Conservation (phyloP, 2,888 invertebrate species). For the Blastobasis adustella region DNA sequence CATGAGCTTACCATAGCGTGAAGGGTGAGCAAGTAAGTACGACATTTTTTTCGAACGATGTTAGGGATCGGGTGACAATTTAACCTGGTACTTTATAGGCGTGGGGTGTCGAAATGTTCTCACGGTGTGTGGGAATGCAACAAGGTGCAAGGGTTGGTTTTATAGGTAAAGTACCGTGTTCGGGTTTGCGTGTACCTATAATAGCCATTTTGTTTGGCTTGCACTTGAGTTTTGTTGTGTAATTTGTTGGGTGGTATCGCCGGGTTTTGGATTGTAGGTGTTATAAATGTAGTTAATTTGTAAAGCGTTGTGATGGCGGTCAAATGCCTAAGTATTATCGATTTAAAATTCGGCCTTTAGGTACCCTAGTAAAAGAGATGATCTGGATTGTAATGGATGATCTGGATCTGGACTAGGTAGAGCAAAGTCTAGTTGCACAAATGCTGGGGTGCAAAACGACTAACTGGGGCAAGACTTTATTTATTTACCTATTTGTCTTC, state of each 20-base stretch:
- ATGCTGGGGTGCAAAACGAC: too few relatives aligned
- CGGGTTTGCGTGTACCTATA: constrained; percentile 10
- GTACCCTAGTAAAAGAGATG: too few relatives aligned
- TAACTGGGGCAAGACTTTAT: too few relatives aligned
- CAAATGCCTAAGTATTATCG: not conserved
- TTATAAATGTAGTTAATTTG: not conserved
- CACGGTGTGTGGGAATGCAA: constrained; percentile 70
- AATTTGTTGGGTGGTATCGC: not conserved
- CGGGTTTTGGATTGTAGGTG: too few relatives aligned
- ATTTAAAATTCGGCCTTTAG: too few relatives aligned
- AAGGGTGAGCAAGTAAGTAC: constrained; percentile 33
- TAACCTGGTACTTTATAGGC: constrained; percentile 49
- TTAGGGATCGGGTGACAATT: constrained; percentile 21
- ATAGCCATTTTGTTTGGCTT: constrained; percentile 22
- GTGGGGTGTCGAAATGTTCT: constrained; percentile 47
- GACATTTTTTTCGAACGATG: constrained; percentile 24
- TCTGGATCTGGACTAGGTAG: too few relatives aligned
- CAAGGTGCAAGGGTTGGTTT: constrained; percentile 60
- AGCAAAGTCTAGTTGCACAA: too few relatives aligned
- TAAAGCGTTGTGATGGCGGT: not conserved
- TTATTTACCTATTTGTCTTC: too few relatives aligned
- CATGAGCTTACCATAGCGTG: constrained; percentile 35
- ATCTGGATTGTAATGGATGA: too few relatives aligned
- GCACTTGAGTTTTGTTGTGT: constrained; percentile 16
- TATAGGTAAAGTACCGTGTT: constrained; percentile 6